phyloP scores from a whole-genome alignment of 2,797 vertebrate species.

The Hemibagrus guttatus region DNA sequence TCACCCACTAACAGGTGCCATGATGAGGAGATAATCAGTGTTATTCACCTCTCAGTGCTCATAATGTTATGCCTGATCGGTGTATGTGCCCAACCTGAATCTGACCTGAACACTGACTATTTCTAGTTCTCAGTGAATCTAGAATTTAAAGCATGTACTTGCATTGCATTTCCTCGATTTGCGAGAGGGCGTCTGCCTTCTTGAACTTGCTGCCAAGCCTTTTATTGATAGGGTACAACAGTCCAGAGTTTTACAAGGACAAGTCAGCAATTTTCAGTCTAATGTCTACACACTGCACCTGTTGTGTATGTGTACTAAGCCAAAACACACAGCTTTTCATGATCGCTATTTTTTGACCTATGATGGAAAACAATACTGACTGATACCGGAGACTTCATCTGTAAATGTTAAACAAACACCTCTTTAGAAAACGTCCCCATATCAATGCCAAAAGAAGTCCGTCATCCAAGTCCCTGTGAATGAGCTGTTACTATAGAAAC shows the following conservation, averaged over 20 bases:
- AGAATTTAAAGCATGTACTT: background rate
- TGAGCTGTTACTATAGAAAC: background rate
- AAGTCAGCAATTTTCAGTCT: background rate
- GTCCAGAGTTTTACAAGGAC: background rate
- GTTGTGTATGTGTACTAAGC: background rate
- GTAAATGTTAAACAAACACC: background rate
- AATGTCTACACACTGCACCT: background rate
- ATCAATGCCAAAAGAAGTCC: background rate
- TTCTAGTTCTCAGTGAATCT: background rate
- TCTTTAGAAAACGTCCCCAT: background rate
- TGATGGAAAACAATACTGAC: background rate
- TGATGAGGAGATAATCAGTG: no score
- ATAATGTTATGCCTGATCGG: no score
- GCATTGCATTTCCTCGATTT: background rate
- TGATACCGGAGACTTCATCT: background rate
- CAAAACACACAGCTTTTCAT: background rate
- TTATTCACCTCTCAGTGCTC: no score
- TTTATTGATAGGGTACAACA: background rate
- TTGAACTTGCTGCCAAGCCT: constrained; percentile 19
- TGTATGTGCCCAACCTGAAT: background rate
- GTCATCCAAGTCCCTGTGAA: background rate
- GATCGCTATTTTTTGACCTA: background rate
- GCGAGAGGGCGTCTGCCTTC: background rate
- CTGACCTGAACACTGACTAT: background rate
- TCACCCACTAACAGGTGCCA: no score